Evolutionary conservation across 1,140 invertebrate genomes (phyloP), one percentile per base, ranked within the genome.

Genomic region (Alviniconcha marisindica): DNA sequence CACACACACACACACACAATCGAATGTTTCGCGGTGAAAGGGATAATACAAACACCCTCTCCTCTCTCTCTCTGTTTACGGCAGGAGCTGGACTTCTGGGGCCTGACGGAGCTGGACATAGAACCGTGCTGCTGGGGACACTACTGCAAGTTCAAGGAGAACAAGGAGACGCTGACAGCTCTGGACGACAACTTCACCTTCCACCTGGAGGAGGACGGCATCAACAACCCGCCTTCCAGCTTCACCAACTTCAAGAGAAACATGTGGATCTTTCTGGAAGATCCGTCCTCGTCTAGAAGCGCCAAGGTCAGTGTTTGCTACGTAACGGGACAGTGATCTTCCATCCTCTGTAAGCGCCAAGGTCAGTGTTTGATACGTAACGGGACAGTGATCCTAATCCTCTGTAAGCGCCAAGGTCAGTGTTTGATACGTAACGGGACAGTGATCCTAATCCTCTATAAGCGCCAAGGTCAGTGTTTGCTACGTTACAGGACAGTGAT

Each of bases 61-160:
- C 77, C 60, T 28, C n/a, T n/a, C n/a, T n/a, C n/a, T n/a, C n/a
- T n/a, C n/a, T n/a, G n/a, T n/a, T 31, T 63, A 28, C 83, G 86
- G 18, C 48, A 92, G 91, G 92, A 93, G 76, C 85, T 93, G 14
- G 89, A 91, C 10, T 93, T 86, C 81, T 93, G 92, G 92, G 92
- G 91, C 24, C 85, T 93, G 15, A 90, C 89, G 14, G 91, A 93
- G 81, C 77, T 88, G 10, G 80, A 82, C 71, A 93, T 93, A 5
- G 91, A 92, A 77, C 90, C 92, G 12, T 93, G 92, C 83, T 93
- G 92, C 73, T 93, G 92, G 92, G 89, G 90, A 38, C 87, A 91
- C 69, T 93, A 92, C 88, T 91, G 89, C 81, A 90, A 91, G 73
- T 92, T 90, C 74, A 90, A 89, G 33, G 90, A 92, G 42, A 89